phyloP scores from a whole-genome alignment of 2,113 vertebrate species.

The Pardalotus punctatus region DNA sequence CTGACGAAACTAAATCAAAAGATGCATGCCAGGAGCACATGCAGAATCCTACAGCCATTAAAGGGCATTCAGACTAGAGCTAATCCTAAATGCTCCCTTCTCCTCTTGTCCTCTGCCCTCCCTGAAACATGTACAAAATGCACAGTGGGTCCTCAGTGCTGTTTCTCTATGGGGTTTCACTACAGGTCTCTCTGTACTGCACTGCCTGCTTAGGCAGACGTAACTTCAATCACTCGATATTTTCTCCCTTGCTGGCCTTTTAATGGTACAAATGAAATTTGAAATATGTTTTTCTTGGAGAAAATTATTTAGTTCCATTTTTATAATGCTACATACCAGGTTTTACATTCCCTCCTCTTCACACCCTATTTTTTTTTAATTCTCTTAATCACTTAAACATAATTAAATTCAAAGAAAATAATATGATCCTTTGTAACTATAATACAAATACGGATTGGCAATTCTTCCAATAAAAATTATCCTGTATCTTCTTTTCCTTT shows the following conservation, averaged over 20 bases:
- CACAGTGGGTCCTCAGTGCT: neutral
- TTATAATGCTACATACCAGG: conserved; percentile 24
- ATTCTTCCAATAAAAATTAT: conserved; percentile 27
- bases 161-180: neutral
- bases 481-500: conserved; percentile 11
- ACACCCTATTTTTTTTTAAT: conserved; percentile 50
- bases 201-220: neutral
- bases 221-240: neutral
- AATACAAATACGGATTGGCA: conserved; percentile 53
- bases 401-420: conserved; percentile 66
- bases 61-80: neutral
- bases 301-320: conserved; percentile 58
- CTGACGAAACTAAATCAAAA: neutral
- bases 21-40: neutral
- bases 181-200: neutral
- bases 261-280: neutral
- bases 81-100: neutral
- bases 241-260: neutral
- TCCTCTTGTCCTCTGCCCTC: fast-evolving
- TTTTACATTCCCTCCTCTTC: neutral
- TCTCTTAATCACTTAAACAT: conserved; percentile 33
- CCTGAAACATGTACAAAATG: neutral
- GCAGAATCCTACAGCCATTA: neutral
- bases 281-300: conserved; percentile 14
- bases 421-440: conserved; percentile 41